Conservation (phyloP, 2,113 vertebrate genomes). For the Antechinus stuartii region DNA sequence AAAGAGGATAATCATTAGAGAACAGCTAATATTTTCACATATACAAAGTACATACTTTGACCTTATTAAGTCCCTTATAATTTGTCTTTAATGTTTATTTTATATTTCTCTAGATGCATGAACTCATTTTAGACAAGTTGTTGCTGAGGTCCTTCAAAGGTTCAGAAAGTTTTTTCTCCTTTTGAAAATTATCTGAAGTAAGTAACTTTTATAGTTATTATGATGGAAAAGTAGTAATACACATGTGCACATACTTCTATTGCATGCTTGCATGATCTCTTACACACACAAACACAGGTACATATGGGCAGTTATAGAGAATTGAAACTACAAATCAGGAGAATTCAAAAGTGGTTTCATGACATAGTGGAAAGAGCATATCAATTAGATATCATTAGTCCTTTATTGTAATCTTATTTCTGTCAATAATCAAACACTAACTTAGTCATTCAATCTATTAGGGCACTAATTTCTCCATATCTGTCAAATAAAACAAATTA, state of each 20-base stretch:
- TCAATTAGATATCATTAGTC: not conserved
- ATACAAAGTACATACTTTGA: no score
- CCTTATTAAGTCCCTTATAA: no score
- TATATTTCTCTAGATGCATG: not conserved
- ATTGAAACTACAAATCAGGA: not conserved
- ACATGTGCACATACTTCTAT: not conserved
- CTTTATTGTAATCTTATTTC: not conserved
- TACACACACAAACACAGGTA: no score
- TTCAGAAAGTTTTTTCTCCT: not conserved
- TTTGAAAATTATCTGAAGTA: not conserved
- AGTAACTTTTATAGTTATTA: not conserved
- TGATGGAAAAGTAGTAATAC: not conserved
- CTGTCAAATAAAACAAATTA: not conserved
- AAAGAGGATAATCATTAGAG: no score
- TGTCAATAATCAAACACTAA: no score
- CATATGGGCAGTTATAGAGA: not conserved
- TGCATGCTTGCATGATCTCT: not conserved
- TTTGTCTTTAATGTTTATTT: no score
- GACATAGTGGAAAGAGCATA: not conserved
- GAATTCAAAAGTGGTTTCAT: not conserved
- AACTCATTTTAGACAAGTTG: not conserved
- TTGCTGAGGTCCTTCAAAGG: not conserved
- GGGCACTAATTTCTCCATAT: not conserved
- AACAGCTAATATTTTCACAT: no score
- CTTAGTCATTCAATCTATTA: not conserved